phyloP scores from a whole-genome alignment of 2,888 invertebrate genomes.

The Limnephilus marmoratus region DNA sequence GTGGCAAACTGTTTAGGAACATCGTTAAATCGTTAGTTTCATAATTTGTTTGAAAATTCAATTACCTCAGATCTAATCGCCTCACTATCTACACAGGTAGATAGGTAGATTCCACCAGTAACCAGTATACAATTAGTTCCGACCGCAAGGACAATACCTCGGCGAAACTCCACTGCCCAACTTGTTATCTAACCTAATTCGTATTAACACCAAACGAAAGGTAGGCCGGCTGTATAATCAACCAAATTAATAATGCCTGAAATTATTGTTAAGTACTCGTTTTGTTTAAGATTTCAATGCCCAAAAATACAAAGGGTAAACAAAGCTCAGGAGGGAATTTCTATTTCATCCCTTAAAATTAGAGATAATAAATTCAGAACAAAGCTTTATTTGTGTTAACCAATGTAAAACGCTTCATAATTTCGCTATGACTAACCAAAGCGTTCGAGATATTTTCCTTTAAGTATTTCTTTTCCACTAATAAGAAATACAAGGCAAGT shows the following conservation, averaged over 20 bases:
- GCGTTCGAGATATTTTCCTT: background rate
- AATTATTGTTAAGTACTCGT: constrained; percentile 42
- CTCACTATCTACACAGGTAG: background rate
- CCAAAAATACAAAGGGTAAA: constrained; percentile 22
- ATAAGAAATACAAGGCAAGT: background rate
- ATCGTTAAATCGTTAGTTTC: background rate
- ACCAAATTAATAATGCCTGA: constrained; percentile 21
- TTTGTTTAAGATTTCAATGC: constrained; percentile 38
- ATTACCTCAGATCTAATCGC: background rate
- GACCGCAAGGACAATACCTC: background rate
- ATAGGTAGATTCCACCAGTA: background rate
- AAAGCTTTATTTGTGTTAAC: constrained; percentile 30
- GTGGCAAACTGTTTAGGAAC: background rate
- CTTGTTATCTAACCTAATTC: background rate
- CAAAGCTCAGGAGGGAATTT: constrained; percentile 17
- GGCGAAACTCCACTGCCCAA: background rate
- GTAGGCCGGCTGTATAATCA: constrained; percentile 14
- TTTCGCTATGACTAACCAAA: background rate
- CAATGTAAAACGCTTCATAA: constrained; percentile 12
- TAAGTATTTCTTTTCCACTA: background rate
- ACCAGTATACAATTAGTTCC: background rate
- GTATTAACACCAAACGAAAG: constrained; percentile 16
- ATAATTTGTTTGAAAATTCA: background rate
- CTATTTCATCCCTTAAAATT: constrained; percentile 15
- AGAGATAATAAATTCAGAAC: constrained; percentile 25